A percentile compares a stretch with the other conserved stretches of the same genome.
Conservation (phyloP, 2,888 invertebrate genomes). For the Gerris lacustris region DNA sequence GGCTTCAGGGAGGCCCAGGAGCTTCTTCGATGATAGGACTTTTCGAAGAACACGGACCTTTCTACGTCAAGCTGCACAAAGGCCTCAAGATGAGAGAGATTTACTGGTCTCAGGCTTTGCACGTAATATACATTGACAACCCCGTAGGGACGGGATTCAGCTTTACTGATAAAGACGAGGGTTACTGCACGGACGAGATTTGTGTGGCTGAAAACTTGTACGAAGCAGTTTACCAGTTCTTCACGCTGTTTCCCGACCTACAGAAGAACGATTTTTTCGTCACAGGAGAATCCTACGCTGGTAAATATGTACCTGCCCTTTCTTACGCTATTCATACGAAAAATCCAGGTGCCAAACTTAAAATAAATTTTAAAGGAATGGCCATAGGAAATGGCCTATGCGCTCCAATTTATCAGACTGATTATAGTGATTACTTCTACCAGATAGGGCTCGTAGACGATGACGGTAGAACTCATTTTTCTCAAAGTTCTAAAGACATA, state of each 20-base stretch:
- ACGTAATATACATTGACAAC: slow-evolving; percentile 80
- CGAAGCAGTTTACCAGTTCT: slow-evolving; percentile 65
- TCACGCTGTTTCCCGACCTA: slow-evolving; percentile 65
- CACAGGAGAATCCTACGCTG: slow-evolving; percentile 82
- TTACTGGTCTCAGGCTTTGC: slow-evolving; percentile 67
- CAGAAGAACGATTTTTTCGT: slow-evolving; percentile 67
- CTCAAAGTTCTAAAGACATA: slow-evolving; percentile 43
- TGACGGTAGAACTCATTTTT: slow-evolving; percentile 50
- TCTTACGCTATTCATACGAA: slow-evolving; percentile 55
- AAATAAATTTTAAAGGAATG: slow-evolving; percentile 60
- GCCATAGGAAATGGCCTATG: slow-evolving; percentile 70
- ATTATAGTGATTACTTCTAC: slow-evolving; percentile 65
- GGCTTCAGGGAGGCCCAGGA: slow-evolving; percentile 80
- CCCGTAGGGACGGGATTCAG: slow-evolving; percentile 89
- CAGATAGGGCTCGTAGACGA: slow-evolving; percentile 48
- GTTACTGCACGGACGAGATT: slow-evolving; percentile 66
- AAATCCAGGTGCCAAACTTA: slow-evolving; percentile 44
- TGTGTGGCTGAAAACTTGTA: slow-evolving; percentile 71
- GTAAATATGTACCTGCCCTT: slow-evolving; percentile 66
- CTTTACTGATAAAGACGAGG: slow-evolving; percentile 61
- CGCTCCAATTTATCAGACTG: slow-evolving; percentile 62
- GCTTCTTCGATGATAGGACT: slow-evolving; percentile 66
- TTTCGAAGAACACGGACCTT: slow-evolving; percentile 75
- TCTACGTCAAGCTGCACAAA: slow-evolving; percentile 37
- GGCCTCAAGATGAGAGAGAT: slow-evolving; percentile 48